A percentile compares a stretch with the other conserved stretches of the same genome.
Evolutionary conservation across 2,797 vertebrate genomes (phyloP).

Genomic region (Cyprinodon diabolis): DNA sequence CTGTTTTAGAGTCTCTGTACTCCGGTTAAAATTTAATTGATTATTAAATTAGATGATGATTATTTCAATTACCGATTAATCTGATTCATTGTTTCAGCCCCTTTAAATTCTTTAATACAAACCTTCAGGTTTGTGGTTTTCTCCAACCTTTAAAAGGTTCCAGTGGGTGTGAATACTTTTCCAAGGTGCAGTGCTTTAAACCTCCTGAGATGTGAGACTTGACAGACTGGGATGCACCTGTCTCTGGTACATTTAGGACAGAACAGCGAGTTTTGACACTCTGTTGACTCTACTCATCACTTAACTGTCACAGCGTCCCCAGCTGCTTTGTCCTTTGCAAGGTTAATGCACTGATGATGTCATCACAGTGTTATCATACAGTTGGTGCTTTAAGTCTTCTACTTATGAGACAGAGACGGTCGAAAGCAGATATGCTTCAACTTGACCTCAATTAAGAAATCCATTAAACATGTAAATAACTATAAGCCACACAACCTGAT

Average conservation of each 20-base stretch:
- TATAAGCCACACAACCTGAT: constrained; percentile 71
- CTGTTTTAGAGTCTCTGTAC: no score
- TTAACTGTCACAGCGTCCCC: constrained; percentile 54
- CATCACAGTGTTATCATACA: constrained; percentile 18
- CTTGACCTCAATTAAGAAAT: constrained; percentile 81
- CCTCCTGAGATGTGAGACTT: constrained; percentile 37
- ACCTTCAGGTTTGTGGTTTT: background rate
- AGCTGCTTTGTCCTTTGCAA: constrained; percentile 51
- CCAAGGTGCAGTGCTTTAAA: background rate
- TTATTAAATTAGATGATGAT: no score
- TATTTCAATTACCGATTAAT: no score
- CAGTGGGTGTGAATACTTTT: background rate
- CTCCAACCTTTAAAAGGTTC: background rate
- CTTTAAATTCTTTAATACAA: no score
- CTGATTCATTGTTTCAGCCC: no score
- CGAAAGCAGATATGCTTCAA: constrained; percentile 49
- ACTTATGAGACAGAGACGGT: constrained; percentile 21
- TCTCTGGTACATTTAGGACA: constrained; percentile 35
- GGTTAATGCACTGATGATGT: constrained; percentile 53
- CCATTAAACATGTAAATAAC: constrained; percentile 80
- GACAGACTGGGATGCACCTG: constrained; percentile 37
- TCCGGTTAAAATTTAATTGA: no score
- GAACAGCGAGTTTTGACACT: constrained; percentile 44
- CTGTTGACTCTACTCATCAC: constrained; percentile 51
- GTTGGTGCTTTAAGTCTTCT: constrained; percentile 13